phyloP scores from a whole-genome alignment of 2,888 invertebrate genomes.

The Atherix ibis region DNA sequence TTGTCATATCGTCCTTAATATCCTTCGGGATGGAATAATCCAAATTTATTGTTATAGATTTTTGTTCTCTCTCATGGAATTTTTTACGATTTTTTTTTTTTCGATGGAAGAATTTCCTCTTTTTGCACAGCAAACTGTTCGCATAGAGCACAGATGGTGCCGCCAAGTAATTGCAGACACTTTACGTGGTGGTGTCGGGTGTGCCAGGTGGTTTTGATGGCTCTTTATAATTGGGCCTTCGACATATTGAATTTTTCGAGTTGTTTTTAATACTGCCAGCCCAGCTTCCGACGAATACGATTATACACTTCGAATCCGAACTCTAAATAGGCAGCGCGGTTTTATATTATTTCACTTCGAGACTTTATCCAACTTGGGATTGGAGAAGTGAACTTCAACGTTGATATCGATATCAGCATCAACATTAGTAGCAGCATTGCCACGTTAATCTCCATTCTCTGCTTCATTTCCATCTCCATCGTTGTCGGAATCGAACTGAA shows the following conservation, averaged over 20 bases:
- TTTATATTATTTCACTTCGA: no score
- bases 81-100: not conserved
- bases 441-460: no score
- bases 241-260: constrained; percentile 13
- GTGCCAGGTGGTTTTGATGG: constrained; percentile 12
- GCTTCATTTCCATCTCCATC: no score
- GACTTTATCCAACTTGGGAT: no score
- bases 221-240: constrained; percentile 13
- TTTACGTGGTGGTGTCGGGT: constrained; percentile 11
- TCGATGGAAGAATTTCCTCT: constrained; percentile 6
- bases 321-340: no score
- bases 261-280: constrained; percentile 11
- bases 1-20: constrained; percentile 23
- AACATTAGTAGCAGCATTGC: no score
- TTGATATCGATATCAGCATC: no score
- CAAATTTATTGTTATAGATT: constrained; percentile 21
- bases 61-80: constrained; percentile 9
- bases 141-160: constrained; percentile 11
- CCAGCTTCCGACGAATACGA: no score
- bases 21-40: constrained; percentile 20
- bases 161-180: constrained; percentile 11
- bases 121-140: constrained; percentile 7
- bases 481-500: no score
- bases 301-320: no score
- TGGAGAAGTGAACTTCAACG: no score